phyloP scores from a whole-genome alignment of 2,797 vertebrate species.

The Pteropus rufus region DNA sequence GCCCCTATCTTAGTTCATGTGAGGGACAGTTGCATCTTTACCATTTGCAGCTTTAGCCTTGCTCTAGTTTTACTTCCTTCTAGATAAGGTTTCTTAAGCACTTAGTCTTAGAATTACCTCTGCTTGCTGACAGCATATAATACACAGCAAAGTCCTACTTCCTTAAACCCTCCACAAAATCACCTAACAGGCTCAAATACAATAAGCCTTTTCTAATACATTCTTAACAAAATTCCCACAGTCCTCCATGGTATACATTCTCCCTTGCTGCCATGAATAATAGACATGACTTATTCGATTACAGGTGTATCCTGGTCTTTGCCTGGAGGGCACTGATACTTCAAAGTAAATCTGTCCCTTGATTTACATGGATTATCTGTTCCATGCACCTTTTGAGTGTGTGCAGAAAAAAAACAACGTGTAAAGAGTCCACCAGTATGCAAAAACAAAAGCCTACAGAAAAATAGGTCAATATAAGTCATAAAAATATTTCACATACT shows the following conservation, averaged over 20 bases:
- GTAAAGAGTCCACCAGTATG: too few species aligned
- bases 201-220: not conserved
- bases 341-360: not conserved
- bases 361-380: too few species aligned
- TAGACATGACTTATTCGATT: not conserved
- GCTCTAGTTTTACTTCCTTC: not conserved
- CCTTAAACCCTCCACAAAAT: not conserved
- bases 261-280: not conserved
- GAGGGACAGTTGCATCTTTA: not conserved
- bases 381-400: too few species aligned
- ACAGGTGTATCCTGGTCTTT: not conserved
- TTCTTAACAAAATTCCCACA: not conserved
- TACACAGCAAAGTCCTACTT: not conserved
- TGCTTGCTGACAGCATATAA: not conserved
- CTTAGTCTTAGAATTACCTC: not conserved
- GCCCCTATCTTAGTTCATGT: not conserved
- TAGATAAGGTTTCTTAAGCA: not conserved
- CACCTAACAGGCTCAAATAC: not conserved
- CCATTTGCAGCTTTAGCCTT: not conserved
- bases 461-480: too few species aligned
- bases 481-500: too few species aligned
- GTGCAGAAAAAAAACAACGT: too few species aligned
- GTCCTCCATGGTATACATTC: not conserved
- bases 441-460: too few species aligned
- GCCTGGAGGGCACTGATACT: not conserved